A percentile compares a stretch with the other conserved stretches of the same genome.
Conservation (phyloP, 2,888 invertebrate genomes). For the Bombylius discolor region DNA sequence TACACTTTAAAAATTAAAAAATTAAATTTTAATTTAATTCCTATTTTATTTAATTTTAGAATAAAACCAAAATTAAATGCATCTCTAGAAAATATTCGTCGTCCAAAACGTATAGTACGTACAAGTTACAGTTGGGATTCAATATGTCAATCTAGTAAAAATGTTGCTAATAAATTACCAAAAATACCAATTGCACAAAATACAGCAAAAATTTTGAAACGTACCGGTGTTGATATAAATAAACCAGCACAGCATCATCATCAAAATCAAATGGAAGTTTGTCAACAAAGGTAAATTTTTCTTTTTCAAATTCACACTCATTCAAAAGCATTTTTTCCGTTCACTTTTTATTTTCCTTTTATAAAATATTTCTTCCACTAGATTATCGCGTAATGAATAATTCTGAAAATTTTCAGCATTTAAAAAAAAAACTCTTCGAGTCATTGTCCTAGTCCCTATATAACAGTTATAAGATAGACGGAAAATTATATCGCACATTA, state of each 20-base stretch:
- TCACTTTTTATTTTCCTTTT: too few relatives aligned
- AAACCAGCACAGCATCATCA: not conserved
- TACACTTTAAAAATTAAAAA: not conserved
- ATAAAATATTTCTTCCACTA: too few relatives aligned
- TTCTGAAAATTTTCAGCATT: too few relatives aligned
- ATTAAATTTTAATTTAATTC: not conserved
- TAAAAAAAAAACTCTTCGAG: too few relatives aligned
- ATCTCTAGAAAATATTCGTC: conserved; percentile 13
- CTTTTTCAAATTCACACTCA: too few relatives aligned
- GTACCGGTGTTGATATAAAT: conserved; percentile 17
- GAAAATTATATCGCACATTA: too few relatives aligned
- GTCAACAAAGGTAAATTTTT: not conserved
- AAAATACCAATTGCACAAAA: conserved; percentile 23
- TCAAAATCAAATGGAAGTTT: not conserved
- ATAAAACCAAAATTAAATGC: conserved; percentile 10
- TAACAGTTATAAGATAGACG: too few relatives aligned
- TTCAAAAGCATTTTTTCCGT: too few relatives aligned
- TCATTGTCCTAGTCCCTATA: too few relatives aligned
- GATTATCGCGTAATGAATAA: too few relatives aligned
- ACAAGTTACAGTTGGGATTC: conserved; percentile 21
- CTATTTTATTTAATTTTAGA: conserved; percentile 4
- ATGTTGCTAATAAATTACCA: conserved; percentile 10
- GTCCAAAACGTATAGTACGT: conserved; percentile 12
- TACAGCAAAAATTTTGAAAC: conserved; percentile 23
- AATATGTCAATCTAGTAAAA: conserved; percentile 10